phyloP scores from a whole-genome alignment of 1,140 invertebrate genomes.

The Papilio dardanus region DNA sequence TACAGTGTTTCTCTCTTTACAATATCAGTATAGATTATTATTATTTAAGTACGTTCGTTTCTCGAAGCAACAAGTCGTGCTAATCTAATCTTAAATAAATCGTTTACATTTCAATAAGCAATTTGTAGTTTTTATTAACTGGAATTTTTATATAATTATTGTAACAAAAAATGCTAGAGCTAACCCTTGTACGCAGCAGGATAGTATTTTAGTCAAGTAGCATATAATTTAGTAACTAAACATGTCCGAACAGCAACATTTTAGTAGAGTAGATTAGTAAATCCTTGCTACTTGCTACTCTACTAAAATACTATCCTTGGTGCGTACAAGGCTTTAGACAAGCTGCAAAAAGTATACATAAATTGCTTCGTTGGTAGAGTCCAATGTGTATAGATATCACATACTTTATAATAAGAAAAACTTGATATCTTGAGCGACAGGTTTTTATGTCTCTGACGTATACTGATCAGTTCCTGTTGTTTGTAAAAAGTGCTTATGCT shows the following conservation, averaged over 20 bases:
- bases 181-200: too few species aligned
- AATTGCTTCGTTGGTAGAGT: not conserved
- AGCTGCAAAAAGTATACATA: constrained; percentile 5
- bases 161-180: not conserved
- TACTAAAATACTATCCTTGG: too few species aligned
- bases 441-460: not conserved
- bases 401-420: constrained; percentile 9
- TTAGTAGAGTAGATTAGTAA: too few species aligned
- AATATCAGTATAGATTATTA: too few species aligned
- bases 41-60: not conserved
- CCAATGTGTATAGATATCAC: not conserved
- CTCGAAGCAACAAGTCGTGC: not conserved
- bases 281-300: too few species aligned
- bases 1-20: too few species aligned
- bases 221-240: too few species aligned
- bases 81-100: not conserved
- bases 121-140: not conserved
- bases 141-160: not conserved
- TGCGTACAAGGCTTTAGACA: too few species aligned
- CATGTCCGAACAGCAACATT: too few species aligned
- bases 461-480: not conserved
- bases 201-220: too few species aligned
- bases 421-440: not conserved
- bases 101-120: constrained; percentile 2
- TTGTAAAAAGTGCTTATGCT: not conserved